These are phyloP conservation scores for Myxocyprinus asiaticus DNA, from an alignment of 2,113 vertebrate species.

Conservation along the genomic window DNA sequence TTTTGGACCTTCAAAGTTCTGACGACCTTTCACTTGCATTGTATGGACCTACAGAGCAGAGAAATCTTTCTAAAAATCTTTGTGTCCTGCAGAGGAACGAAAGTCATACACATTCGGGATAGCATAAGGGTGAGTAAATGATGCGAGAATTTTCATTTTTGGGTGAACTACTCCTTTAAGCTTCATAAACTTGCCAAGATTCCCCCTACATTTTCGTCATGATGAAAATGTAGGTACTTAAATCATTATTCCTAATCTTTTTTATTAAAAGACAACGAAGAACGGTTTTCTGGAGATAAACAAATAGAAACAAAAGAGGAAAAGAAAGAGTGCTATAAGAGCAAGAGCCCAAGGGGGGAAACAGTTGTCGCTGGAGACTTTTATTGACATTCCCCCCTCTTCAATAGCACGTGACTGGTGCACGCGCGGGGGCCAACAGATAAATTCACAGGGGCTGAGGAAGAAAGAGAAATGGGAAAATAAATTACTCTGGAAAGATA, in stretches of 20 bases:
- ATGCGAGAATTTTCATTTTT: no score
- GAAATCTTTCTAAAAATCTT: no score
- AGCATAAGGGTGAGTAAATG: no score
- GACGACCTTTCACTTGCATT: no score
- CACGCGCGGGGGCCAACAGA: slow-evolving; percentile 66
- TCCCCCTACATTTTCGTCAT: neutral
- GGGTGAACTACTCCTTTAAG: no score
- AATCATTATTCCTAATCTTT: neutral
- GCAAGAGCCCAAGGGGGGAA: slow-evolving; percentile 74
- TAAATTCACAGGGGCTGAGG: slow-evolving; percentile 76
- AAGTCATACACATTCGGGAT: no score
- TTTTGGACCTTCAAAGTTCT: no score
- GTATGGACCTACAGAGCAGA: no score
- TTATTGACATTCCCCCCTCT: slow-evolving; percentile 74
- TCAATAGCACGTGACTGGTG: slow-evolving; percentile 71
- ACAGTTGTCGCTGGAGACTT: slow-evolving; percentile 81
- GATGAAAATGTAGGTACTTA: no score
- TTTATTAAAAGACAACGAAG: slow-evolving; percentile 55
- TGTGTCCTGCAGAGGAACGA: no score
- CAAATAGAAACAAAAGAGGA: slow-evolving; percentile 73
- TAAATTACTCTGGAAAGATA: slow-evolving; percentile 89
- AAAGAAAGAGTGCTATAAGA: slow-evolving; percentile 70
- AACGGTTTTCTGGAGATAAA: slow-evolving; percentile 68
- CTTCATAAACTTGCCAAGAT: neutral
- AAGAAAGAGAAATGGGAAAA: slow-evolving; percentile 84